Base-by-base conservation (phyloP, 2,888 invertebrate genomes). In the Morinoia aosen region DNA sequence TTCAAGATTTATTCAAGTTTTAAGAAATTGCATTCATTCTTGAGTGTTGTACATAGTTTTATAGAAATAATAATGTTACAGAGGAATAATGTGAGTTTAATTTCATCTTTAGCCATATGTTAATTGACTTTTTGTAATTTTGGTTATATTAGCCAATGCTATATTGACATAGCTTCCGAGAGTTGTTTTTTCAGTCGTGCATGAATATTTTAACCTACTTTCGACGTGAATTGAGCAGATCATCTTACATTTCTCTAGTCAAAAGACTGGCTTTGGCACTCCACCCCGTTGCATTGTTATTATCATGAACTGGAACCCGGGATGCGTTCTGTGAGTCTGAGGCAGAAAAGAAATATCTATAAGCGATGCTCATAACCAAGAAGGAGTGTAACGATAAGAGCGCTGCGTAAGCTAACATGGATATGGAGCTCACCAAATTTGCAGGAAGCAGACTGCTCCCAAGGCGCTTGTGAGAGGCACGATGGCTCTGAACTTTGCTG, bases 401-500 rank as follows among this genome's bases (percentile, higher is more conserved):
- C 76, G 76, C 33, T 16, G 76, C 33, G 76, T 33, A 76, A 76
- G 76, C 76, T 76, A 76, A 76, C 76, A 76, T 76, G 76, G 76
- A 16, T 19, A 76, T 76, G 76, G 76, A 76, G 76, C 76, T 76
- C 76, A 16, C 76, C 76, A 76, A 76, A 76, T 76, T 76, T 76
- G 76, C 76, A 76, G 25, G 76, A 76, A 19, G 76, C 25, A 76
- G 76, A 90, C 40, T 12, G 90, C 90, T 90, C 90, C 40, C 90
- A 5, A 40, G 90, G 40, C 90, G 48, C 90, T 39, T 39, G 39
- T 90, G 40, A 48, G 40, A 39, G 90, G 14, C 90, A 48, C 90
- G 48, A 90, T 40, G 40, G 90, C 33, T 90, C 90, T 48, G 48
- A 90, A 90, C 90, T 90, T 90, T 48, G 90, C 90, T 90, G 90